Conservation (phyloP, 1,140 invertebrate species). For the Contarinia nasturtii region DNA sequence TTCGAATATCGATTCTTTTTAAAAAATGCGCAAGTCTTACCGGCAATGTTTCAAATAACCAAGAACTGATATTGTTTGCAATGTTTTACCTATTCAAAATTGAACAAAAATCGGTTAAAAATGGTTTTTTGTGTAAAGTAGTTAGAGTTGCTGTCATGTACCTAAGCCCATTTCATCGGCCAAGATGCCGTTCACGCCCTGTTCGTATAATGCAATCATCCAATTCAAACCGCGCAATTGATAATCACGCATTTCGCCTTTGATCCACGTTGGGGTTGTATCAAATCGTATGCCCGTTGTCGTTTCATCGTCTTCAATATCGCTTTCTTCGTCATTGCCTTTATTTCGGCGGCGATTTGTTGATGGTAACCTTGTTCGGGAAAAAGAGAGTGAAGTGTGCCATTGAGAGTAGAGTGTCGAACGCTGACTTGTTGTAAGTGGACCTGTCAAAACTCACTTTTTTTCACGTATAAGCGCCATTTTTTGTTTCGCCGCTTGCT, state of each 20-base stretch:
- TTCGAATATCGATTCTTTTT: not conserved
- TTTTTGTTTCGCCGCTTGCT: slow-evolving; percentile 17
- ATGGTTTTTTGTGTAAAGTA: too few species aligned
- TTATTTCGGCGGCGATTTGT: slow-evolving; percentile 26
- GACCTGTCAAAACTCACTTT: slow-evolving; percentile 19
- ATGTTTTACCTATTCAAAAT: not conserved
- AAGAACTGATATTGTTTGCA: not conserved
- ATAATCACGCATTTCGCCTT: slow-evolving; percentile 36
- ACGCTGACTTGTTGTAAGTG: not conserved
- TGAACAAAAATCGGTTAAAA: not conserved
- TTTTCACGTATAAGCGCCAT: slow-evolving; percentile 54
- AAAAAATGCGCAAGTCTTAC: not conserved
- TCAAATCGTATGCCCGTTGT: slow-evolving; percentile 26
- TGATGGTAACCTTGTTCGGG: too few species aligned
- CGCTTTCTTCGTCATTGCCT: not conserved
- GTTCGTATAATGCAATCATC: slow-evolving; percentile 39
- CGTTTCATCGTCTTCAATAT: slow-evolving; percentile 33
- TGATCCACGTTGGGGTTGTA: slow-evolving; percentile 65
- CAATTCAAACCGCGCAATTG: slow-evolving; percentile 41
- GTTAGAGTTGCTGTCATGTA: too few species aligned
- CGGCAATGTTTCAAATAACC: not conserved
- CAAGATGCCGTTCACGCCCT: slow-evolving; percentile 55
- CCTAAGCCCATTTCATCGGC: slow-evolving; percentile 70
- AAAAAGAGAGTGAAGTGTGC: too few species aligned
- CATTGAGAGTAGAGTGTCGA: not conserved